Conservation (phyloP, 2,888 invertebrate species). For the Diaphora mendica region DNA sequence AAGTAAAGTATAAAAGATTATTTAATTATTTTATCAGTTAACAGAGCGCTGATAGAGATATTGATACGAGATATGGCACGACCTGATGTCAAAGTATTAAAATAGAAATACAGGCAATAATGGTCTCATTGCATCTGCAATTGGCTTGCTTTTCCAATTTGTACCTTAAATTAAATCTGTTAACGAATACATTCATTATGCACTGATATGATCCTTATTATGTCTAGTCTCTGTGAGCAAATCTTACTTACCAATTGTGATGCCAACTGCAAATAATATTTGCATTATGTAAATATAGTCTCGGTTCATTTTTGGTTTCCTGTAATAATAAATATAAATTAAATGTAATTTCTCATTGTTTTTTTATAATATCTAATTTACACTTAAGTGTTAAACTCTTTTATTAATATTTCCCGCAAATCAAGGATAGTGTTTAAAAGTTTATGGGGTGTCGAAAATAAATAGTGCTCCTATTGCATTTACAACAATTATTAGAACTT, state of each 20-base stretch:
- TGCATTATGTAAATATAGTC: slow-evolving; percentile 56
- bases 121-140: no score
- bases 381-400: neutral
- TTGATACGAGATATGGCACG: neutral
- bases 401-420: neutral
- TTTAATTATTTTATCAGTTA: no score
- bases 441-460: neutral
- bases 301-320: slow-evolving; percentile 51
- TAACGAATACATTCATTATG: neutral
- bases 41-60: neutral
- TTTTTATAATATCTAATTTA: neutral
- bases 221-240: neutral
- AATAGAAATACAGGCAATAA: neutral
- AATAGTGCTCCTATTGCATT: neutral
- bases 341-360: neutral
- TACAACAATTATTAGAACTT: neutral
- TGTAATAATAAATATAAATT: slow-evolving; percentile 37
- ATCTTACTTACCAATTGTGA: slow-evolving; percentile 59
- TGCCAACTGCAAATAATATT: slow-evolving; percentile 58
- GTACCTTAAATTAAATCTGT: neutral
- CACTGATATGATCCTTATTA: neutral
- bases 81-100: neutral
- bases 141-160: neutral
- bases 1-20: no score
- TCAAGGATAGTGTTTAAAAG: neutral